phyloP scores from a whole-genome alignment of 2,888 invertebrate genomes.

The Tricholauxania praeusta region DNA sequence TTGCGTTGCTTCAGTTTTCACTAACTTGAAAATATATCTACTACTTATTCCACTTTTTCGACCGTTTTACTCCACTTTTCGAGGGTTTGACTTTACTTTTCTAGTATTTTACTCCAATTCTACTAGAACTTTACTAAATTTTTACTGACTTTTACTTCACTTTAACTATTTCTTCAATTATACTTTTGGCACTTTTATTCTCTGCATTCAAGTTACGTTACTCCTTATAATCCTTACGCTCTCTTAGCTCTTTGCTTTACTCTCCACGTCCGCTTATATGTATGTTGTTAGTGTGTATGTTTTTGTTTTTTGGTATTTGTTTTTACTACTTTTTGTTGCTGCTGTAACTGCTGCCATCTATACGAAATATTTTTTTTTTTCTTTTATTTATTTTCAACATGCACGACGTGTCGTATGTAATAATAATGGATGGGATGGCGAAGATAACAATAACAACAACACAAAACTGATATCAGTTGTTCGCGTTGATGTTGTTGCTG shows the following conservation, averaged over 20 bases:
- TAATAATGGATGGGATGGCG: constrained; percentile 10
- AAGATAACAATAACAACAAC: constrained; percentile 8
- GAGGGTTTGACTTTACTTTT: background rate
- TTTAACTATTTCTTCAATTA: no score
- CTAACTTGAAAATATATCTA: constrained; percentile 3
- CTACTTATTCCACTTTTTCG: background rate
- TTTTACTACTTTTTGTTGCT: constrained; percentile 14
- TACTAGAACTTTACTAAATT: no score
- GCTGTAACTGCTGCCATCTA: constrained; percentile 5
- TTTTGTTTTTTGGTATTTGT: background rate
- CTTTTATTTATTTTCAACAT: background rate
- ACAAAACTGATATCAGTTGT: background rate
- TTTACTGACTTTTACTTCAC: no score
- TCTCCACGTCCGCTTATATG: no score
- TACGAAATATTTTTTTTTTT: constrained; percentile 17
- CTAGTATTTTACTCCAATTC: no score
- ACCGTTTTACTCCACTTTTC: background rate
- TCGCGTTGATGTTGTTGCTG: background rate
- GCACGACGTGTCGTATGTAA: background rate
- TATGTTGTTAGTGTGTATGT: no score
- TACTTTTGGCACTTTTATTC: no score
- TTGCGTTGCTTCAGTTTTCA: constrained; percentile 9
- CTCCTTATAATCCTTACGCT: no score
- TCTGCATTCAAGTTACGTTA: no score
- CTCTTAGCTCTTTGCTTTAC: no score